Conservation (phyloP, 2,797 vertebrate species). For the Leontocebus nigricollis region DNA sequence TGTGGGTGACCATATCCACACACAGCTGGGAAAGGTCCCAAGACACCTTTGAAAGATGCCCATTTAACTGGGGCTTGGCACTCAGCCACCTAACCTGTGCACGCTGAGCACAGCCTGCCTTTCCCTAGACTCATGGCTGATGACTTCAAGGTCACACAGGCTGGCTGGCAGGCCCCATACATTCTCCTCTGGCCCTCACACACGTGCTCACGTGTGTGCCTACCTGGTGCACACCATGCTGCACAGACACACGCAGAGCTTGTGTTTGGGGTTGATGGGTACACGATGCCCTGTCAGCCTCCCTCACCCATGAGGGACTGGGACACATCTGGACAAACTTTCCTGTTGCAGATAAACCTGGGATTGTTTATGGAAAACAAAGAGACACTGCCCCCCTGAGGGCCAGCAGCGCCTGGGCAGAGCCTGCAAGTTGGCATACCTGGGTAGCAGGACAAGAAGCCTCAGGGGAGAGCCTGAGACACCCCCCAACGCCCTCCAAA, state of each 20-base stretch:
- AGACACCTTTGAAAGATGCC: too few relatives aligned
- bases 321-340: fast-evolving
- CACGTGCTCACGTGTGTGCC: background rate
- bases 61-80: fast-evolving
- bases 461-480: background rate
- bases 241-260: fast-evolving
- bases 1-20: fast-evolving
- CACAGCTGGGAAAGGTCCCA: background rate
- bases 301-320: fast-evolving
- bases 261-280: background rate
- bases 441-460: fast-evolving
- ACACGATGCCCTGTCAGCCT: fast-evolving
- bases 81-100: background rate
- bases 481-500: background rate
- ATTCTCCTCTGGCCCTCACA: background rate
- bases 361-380: background rate
- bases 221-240: fast-evolving
- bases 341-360: background rate
- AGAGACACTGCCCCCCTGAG: fast-evolving
- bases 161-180: background rate
- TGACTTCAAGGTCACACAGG: background rate
- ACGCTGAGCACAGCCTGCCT: background rate
- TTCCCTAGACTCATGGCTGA: background rate
- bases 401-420: fast-evolving
- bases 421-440: fast-evolving